These are phyloP conservation scores for Corbicula japonica DNA, from an alignment of 2,888 invertebrate species.

Conservation along the genomic window DNA sequence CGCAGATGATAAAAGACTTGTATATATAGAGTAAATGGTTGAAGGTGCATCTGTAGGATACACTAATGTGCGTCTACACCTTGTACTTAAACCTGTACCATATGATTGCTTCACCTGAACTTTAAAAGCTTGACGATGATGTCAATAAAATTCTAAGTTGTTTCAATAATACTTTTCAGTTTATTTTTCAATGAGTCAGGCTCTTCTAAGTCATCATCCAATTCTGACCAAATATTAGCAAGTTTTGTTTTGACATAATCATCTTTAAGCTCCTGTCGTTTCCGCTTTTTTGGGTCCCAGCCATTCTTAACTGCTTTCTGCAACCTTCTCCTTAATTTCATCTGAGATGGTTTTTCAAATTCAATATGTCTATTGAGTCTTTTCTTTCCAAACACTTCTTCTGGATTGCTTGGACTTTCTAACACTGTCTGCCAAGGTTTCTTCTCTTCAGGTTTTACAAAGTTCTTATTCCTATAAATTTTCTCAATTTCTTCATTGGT, in stretches of 20 bases:
- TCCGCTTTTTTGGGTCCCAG: conserved; percentile 67
- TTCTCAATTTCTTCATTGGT: conserved; percentile 65
- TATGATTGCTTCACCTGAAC: too few relatives aligned
- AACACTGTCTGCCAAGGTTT: conserved; percentile 78
- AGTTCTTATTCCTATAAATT: conserved; percentile 78
- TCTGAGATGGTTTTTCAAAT: conserved; percentile 71
- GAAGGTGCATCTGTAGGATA: too few relatives aligned
- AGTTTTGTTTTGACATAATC: conserved; percentile 64
- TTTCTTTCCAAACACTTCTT: conserved; percentile 62
- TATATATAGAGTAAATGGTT: too few relatives aligned
- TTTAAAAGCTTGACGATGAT: too few relatives aligned
- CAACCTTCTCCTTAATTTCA: conserved; percentile 70
- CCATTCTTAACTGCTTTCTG: conserved; percentile 75
- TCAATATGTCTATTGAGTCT: conserved; percentile 64
- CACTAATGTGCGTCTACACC: too few relatives aligned
- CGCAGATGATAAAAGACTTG: too few relatives aligned
- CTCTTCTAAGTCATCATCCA: conserved; percentile 44
- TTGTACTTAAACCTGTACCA: too few relatives aligned
- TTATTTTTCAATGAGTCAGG: conserved; percentile 23
- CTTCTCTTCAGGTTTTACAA: conserved; percentile 70
- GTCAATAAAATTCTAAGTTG: conserved; percentile 18
- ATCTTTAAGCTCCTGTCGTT: conserved; percentile 51
- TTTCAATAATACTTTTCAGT: conserved; percentile 48
- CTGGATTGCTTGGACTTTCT: conserved; percentile 67
- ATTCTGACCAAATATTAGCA: conserved; percentile 49